Base-by-base conservation (phyloP, 2,888 invertebrate species). In the Acanthacorydalis orientalis region DNA sequence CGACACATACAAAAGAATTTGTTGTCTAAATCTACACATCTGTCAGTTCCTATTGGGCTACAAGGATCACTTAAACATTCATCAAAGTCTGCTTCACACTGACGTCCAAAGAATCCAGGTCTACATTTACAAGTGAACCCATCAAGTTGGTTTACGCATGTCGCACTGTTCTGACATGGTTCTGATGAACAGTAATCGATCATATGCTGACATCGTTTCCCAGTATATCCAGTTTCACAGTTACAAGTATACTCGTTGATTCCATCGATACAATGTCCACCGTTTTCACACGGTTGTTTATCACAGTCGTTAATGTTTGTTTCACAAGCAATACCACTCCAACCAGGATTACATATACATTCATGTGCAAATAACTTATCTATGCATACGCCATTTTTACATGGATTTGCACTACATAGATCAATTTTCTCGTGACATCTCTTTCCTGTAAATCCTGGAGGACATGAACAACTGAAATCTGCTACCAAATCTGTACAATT, bases 391-490 rank as follows among this genome's bases (percentile, higher is more conserved):
- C 95, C 95, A 61, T 97, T 91, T 57, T 85, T 78, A 65, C 97
- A 98, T 0, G 96, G 95, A 57, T 79, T 83, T 46, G 81, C 81
- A 1, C 80, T 74, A 61, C 98, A 98, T 2, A 96, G 73, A 59
- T 97, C 87, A 47, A 96, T 86, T 62, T 97, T 96, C 55, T 85
- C 83, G 57, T 97, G 90, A 59, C 98, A 98, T 35, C 95, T 78
- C 65, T 93, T 92, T 37, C 97, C 98, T 10, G 87, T 83, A 60
- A 95, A 98, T 35, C 97, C 97, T 37, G 85, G 76, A 6, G 93
- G 90, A 65, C 98, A 98, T 8, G 80, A 72, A 59, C 98, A 98
- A 54, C 76, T 82, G 63, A 95, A 98, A 63, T 96, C 96, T 52
- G 88, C 88, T 0, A 96, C 80, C 55, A 95, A 72, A 65, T 97